Percentiles rank a stretch among this genome's conserved stretches.
Conservation (phyloP, 2,113 vertebrate genomes). For the Scomber colias region DNA sequence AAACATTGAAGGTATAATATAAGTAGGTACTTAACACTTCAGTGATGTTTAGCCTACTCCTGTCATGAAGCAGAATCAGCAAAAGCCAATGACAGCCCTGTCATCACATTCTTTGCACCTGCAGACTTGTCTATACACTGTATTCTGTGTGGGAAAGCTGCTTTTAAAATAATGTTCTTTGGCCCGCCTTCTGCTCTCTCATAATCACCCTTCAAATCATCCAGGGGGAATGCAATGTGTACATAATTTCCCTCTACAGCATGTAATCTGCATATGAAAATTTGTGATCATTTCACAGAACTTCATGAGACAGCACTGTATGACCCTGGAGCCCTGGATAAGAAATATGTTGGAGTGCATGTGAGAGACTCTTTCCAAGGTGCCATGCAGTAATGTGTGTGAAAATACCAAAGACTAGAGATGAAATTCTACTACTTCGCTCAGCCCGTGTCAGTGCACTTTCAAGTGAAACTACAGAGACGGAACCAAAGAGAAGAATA, state of each 20-base stretch:
- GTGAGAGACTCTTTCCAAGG: slow-evolving; percentile 25
- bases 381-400: slow-evolving; percentile 47
- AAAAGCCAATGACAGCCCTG: background rate
- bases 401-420: slow-evolving; percentile 50
- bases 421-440: slow-evolving; percentile 50
- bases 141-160: background rate
- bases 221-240: background rate
- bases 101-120: background rate
- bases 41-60: background rate
- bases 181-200: background rate
- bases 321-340: slow-evolving; percentile 36
- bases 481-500: slow-evolving; percentile 53
- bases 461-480: slow-evolving; percentile 61
- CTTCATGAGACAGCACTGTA: slow-evolving; percentile 7
- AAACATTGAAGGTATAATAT: background rate
- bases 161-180: background rate
- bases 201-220: slow-evolving; percentile 16
- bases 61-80: background rate
- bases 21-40: background rate
- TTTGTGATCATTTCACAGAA: slow-evolving; percentile 48
- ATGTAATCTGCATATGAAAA: slow-evolving; percentile 45
- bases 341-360: slow-evolving; percentile 19
- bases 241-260: slow-evolving; percentile 24
- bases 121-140: background rate
- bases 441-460: slow-evolving; percentile 46